These are phyloP conservation scores for Napeogenes sylphis DNA, from an alignment of 2,888 invertebrate species.

Conservation along the genomic window DNA sequence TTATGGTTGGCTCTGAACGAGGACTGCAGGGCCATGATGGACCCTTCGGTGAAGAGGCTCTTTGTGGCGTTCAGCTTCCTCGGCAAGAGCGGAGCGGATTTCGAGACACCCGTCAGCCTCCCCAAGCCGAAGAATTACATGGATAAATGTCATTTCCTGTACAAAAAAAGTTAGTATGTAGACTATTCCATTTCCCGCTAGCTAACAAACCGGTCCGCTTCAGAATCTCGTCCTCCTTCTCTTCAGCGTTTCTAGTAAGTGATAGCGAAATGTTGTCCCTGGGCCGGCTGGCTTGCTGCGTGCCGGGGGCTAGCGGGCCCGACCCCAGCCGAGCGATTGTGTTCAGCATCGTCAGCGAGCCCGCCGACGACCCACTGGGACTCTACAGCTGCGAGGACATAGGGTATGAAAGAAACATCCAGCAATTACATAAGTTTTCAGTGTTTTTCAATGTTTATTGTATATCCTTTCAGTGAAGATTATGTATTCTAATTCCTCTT, in stretches of 20 bases:
- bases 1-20: constrained; percentile 58
- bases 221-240: not conserved
- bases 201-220: no score
- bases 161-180: constrained; percentile 45
- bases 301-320: constrained; percentile 35
- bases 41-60: constrained; percentile 43
- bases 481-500: not conserved
- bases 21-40: constrained; percentile 50
- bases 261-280: constrained; percentile 43
- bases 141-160: constrained; percentile 55
- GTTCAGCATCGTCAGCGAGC: constrained; percentile 57
- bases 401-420: constrained; percentile 40
- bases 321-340: constrained; percentile 44
- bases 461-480: no score
- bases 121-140: constrained; percentile 52
- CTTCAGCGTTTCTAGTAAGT: constrained; percentile 46
- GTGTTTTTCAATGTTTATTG: no score
- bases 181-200: no score
- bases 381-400: constrained; percentile 52
- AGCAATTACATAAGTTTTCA: not conserved
- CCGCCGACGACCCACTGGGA: constrained; percentile 53
- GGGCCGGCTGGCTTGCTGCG: constrained; percentile 43
- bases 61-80: constrained; percentile 55
- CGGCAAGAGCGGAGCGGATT: constrained; percentile 48
- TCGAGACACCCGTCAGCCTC: constrained; percentile 53